phyloP scores from a whole-genome alignment of 2,113 vertebrate genomes.

The Hyperoodon ampullatus region DNA sequence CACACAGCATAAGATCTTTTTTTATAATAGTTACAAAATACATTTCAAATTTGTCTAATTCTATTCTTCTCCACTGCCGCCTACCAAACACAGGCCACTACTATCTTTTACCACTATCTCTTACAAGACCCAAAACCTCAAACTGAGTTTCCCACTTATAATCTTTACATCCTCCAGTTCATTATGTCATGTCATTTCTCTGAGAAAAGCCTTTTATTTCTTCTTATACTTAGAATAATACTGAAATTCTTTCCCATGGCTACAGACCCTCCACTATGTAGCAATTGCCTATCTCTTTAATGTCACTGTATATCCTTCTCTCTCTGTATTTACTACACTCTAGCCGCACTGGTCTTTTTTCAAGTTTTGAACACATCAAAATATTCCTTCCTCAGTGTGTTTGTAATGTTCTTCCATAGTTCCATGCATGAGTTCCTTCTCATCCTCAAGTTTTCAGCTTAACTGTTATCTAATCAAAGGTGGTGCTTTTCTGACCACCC shows the following conservation, averaged over 20 bases:
- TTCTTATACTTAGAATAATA: neutral
- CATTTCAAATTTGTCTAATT: neutral
- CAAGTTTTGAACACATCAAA: neutral
- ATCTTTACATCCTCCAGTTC: neutral
- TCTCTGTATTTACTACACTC: neutral
- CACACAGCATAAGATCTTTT: neutral
- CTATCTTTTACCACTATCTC: neutral
- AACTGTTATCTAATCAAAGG: neutral
- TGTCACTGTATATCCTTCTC: neutral
- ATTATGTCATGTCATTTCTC: neutral
- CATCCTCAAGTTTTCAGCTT: neutral
- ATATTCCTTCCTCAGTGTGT: neutral
- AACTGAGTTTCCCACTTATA: neutral
- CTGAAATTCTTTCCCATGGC: neutral
- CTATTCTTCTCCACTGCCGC: neutral
- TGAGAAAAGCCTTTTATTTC: neutral
- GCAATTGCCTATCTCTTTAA: neutral
- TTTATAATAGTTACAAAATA: neutral
- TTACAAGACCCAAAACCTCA: neutral
- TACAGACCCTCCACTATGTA: neutral
- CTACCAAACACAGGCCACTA: neutral
- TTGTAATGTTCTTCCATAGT: neutral
- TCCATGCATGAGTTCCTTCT: neutral
- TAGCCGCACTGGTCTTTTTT: neutral
- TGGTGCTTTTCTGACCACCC: neutral